Evolutionary conservation across 2,113 vertebrate genomes (phyloP).

Genomic region (Scophthalmus maximus): DNA sequence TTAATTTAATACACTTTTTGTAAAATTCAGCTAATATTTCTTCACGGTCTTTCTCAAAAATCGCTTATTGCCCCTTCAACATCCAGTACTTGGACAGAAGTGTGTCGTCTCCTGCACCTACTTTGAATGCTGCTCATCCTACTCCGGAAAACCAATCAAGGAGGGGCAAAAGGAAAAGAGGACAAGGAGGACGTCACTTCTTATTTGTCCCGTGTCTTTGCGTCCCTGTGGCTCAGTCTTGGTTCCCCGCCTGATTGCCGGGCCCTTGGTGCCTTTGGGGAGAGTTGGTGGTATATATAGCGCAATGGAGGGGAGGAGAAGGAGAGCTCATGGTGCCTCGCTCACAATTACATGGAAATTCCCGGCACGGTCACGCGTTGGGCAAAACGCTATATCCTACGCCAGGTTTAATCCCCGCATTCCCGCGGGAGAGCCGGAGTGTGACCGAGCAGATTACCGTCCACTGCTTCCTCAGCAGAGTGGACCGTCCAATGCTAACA

Average conservation of each 20-base stretch:
- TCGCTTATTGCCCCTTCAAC: no score
- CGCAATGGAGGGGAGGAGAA: slow-evolving; percentile 49
- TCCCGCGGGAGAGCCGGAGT: slow-evolving; percentile 72
- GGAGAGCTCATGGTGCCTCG: slow-evolving; percentile 62
- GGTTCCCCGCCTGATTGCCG: slow-evolving; percentile 51
- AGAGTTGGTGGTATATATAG: slow-evolving; percentile 72
- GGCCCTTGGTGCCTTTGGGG: slow-evolving; percentile 59
- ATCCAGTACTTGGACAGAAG: neutral
- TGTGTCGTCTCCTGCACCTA: slow-evolving; percentile 10
- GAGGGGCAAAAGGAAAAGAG: slow-evolving; percentile 37
- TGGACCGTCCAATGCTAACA: slow-evolving; percentile 62
- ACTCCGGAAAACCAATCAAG: slow-evolving; percentile 39
- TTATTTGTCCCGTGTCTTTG: slow-evolving; percentile 45
- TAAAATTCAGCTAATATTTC: no score
- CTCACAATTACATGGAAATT: slow-evolving; percentile 85
- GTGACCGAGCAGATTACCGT: slow-evolving; percentile 82
- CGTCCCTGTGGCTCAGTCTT: slow-evolving; percentile 56
- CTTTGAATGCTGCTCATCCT: neutral
- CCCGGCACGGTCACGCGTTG: slow-evolving; percentile 77
- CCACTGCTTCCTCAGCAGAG: slow-evolving; percentile 80
- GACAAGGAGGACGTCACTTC: slow-evolving; percentile 53
- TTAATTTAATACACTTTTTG: no score
- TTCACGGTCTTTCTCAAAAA: no score
- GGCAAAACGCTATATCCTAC: slow-evolving; percentile 68
- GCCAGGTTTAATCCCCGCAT: slow-evolving; percentile 77